phyloP scores from a whole-genome alignment of 2,113 vertebrate genomes.

The Manacus vitellinus region DNA sequence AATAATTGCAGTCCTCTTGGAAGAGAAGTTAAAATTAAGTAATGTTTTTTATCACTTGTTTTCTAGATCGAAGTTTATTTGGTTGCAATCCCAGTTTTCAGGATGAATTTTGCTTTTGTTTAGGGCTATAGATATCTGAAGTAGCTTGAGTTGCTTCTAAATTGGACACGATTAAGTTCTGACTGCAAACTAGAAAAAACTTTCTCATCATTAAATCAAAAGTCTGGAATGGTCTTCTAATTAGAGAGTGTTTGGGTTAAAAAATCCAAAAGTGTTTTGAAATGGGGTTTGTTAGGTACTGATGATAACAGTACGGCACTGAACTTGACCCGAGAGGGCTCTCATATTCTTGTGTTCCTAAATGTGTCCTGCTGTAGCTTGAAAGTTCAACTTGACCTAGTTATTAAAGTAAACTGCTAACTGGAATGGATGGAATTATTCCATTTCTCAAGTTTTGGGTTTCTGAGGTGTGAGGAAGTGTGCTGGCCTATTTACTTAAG shows the following conservation, averaged over 20 bases:
- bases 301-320: background rate
- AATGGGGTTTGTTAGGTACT: background rate
- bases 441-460: background rate
- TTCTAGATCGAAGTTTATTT: background rate
- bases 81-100: background rate
- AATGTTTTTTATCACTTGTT: background rate
- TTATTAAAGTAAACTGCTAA: background rate
- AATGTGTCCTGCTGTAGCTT: background rate
- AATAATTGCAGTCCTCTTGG: background rate
- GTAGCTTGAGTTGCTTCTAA: background rate
- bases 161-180: background rate
- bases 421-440: background rate
- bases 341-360: background rate
- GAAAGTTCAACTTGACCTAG: background rate
- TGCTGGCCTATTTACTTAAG: background rate
- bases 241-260: background rate
- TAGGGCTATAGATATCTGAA: background rate
- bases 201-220: background rate
- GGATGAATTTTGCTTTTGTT: background rate
- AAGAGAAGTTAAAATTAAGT: constrained; percentile 10
- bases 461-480: background rate
- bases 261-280: background rate
- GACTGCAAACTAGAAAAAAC: background rate
- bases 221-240: background rate
- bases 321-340: background rate